Percentiles rank a stretch among this genome's conserved stretches.
These are phyloP conservation scores for Pentalonia nigronervosa DNA, from an alignment of 1,140 invertebrate genomes.

Conservation along the genomic window DNA sequence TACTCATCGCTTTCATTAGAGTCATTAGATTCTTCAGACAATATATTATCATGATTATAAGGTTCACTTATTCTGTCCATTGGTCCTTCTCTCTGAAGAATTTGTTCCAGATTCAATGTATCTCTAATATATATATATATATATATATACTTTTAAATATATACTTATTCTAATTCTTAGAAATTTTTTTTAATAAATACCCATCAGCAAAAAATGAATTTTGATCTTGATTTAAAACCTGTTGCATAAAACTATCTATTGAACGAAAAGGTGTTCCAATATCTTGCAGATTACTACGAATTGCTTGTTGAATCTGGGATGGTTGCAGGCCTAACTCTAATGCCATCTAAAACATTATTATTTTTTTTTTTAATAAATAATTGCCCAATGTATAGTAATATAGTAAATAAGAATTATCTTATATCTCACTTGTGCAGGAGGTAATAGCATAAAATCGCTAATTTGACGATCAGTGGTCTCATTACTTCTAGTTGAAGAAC, in stretches of 20 bases:
- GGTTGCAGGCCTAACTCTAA: conserved; percentile 74
- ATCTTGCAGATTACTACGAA: conserved; percentile 68
- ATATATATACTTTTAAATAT: background rate
- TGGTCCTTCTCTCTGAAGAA: conserved; percentile 19
- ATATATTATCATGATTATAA: background rate
- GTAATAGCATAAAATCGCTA: conserved; percentile 68
- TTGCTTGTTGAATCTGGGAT: conserved; percentile 72
- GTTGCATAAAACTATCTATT: conserved; percentile 42
- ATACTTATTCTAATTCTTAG: background rate
- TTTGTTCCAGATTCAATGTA: conserved; percentile 30
- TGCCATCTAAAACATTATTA: conserved; percentile 66
- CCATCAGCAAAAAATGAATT: background rate
- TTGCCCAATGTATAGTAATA: background rate
- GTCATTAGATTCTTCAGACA: background rate
- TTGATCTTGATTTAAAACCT: conserved; percentile 38
- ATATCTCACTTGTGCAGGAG: conserved; percentile 65
- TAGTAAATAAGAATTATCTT: background rate
- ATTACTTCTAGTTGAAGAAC: background rate
- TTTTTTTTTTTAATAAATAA: background rate
- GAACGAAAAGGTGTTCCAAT: conserved; percentile 70
- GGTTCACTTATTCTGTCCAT: background rate
- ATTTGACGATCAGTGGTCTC: conserved; percentile 65
- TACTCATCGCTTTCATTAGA: conserved; percentile 10
- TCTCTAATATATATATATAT: conserved; percentile 16
- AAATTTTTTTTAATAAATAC: background rate